phyloP scores from a whole-genome alignment of 1,140 invertebrate genomes.

The Paralvinella palmiformis region DNA sequence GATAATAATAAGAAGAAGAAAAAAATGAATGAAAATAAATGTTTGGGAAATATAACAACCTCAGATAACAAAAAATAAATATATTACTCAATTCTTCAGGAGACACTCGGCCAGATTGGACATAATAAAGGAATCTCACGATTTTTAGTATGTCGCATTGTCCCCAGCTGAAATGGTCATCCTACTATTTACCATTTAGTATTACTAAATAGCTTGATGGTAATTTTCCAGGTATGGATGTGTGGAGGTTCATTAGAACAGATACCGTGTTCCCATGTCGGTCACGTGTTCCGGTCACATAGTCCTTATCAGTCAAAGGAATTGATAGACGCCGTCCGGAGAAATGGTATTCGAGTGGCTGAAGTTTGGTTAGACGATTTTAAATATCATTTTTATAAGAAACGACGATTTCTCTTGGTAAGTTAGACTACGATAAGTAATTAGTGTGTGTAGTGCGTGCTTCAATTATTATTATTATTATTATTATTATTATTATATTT shows the following conservation, averaged over 20 bases:
- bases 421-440: background rate
- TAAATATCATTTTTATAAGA: constrained; percentile 72
- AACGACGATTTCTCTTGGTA: background rate
- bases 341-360: constrained; percentile 52
- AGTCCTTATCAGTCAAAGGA: constrained; percentile 37
- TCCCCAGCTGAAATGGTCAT: too few species aligned
- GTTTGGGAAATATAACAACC: too few species aligned
- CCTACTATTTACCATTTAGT: too few species aligned
- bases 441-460: background rate
- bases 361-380: constrained; percentile 86
- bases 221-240: constrained; percentile 87
- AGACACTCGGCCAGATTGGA: too few species aligned
- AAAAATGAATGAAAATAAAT: too few species aligned
- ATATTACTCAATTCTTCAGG: too few species aligned
- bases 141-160: too few species aligned
- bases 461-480: background rate
- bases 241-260: constrained; percentile 94
- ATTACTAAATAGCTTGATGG: too few species aligned
- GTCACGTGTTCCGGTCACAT: constrained; percentile 78
- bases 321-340: constrained; percentile 63
- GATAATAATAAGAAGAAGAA: too few species aligned
- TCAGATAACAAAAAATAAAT: too few species aligned
- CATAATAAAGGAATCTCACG: too few species aligned
- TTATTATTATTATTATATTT: background rate
- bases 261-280: constrained; percentile 91